These are phyloP conservation scores for Pleuronectes platessa DNA, from an alignment of 2,113 vertebrate species.

Conservation along the genomic window DNA sequence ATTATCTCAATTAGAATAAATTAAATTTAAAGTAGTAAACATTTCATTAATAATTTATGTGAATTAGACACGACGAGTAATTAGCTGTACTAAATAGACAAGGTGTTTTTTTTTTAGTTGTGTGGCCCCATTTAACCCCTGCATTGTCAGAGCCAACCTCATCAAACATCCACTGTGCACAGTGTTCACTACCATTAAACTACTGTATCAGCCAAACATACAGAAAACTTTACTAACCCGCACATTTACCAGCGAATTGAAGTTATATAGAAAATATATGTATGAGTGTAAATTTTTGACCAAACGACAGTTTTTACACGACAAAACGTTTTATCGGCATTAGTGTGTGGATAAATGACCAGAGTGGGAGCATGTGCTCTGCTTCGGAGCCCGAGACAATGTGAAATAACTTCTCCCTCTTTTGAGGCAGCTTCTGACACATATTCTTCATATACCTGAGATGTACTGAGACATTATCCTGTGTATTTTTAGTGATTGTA, in stretches of 20 bases:
- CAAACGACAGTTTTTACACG: conserved; percentile 6
- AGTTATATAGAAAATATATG: background rate
- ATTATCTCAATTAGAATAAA: background rate
- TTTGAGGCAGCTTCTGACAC: conserved; percentile 77
- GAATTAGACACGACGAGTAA: background rate
- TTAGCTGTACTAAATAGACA: conserved; percentile 5
- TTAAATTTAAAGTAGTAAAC: background rate
- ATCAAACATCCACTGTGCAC: background rate
- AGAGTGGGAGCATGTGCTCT: conserved; percentile 32
- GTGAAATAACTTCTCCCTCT: conserved; percentile 72
- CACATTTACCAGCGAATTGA: background rate
- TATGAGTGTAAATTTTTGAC: conserved; percentile 1
- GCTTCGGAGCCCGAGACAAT: conserved; percentile 69
- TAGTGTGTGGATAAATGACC: background rate
- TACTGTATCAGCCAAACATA: background rate
- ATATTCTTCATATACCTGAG: conserved; percentile 56
- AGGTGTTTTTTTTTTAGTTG: background rate
- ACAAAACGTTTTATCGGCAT: conserved; percentile 4
- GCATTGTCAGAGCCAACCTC: background rate
- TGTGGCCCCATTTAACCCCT: too few relatives aligned
- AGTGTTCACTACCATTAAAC: background rate
- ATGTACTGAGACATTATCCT: conserved; percentile 50
- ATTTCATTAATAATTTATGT: conserved; percentile 12
- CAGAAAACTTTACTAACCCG: background rate
- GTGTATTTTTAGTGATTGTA: conserved; percentile 74